Evolutionary conservation across 2,797 vertebrate genomes (phyloP), one percentile per base, ranked within the genome.

Genomic region (Bovichtus variegatus): DNA sequence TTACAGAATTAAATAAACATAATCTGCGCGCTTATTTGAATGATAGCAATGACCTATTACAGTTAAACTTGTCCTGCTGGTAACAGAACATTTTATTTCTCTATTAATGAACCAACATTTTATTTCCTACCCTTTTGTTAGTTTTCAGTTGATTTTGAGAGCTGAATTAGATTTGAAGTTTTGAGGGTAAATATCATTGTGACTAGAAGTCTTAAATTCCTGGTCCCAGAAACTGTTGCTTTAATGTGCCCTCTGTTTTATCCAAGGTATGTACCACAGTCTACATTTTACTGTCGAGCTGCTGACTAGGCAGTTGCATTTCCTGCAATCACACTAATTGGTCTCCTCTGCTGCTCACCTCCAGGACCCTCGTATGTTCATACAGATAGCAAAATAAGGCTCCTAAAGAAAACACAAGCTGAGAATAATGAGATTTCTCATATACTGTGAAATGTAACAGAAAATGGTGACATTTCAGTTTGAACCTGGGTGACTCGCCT

Each of bases 381-480:
- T 88, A 94, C 94, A 94, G 92, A 94, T 94, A 91, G 90, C 82
- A 94, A 95, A 95, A 95, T 95, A 95, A 94, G 90, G 85, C 89
- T 89, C 83, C 88, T 87, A 90, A 91, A 91, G 92, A 93, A 95
- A 95, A 95, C 93, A 95, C 90, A 89, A 86, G 85, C 91, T 78
- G 84, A 87, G 93, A 95, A 93, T 96, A 96, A 95, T 96, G 95
- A 95, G 95, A 94, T 93, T 95, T 87, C 72, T 88, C 90, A 94
- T 94, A 91, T 89, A 86, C 84, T 86, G 83, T 89, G 92, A 93
- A 93, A 94, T 92, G 90, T 90, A 95, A 94, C 93, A 93, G 93
- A 95, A 95, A 95, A 93, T 80, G 85, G 92, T 96, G 95, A 94
- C 95, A 96, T 95, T 96, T 96, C 82, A 90, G 88, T 92, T 93